phyloP scores from a whole-genome alignment of 2,888 invertebrate genomes.

The Pristionchus maxplancki region DNA sequence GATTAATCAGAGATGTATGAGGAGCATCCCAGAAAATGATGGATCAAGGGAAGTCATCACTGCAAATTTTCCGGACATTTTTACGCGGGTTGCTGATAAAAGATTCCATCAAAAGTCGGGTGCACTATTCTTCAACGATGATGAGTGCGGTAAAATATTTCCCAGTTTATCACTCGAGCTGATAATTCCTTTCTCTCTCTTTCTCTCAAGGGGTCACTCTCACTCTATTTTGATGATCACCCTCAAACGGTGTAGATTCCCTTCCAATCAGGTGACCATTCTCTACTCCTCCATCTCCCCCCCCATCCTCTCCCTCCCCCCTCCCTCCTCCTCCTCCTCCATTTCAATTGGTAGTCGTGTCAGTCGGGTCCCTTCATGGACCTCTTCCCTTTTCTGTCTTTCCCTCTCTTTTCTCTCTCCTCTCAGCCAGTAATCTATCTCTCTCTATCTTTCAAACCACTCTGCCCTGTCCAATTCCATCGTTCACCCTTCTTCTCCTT shows the following conservation, averaged over 20 bases:
- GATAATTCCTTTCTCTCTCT: neutral
- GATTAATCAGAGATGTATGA: neutral
- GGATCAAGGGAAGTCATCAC: neutral
- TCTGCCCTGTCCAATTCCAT: neutral
- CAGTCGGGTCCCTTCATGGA: slow-evolving; percentile 32
- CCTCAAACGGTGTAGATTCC: slow-evolving; percentile 22
- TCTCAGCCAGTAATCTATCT: slow-evolving; percentile 35
- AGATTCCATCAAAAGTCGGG: too few relatives aligned
- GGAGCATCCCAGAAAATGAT: neutral
- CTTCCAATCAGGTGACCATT: slow-evolving; percentile 41
- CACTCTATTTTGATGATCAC: neutral
- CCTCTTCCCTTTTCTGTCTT: slow-evolving; percentile 15
- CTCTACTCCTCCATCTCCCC: neutral
- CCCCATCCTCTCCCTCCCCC: neutral
- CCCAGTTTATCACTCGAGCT: neutral
- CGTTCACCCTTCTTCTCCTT: neutral
- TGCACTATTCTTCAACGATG: neutral
- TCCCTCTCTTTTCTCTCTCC: slow-evolving; percentile 20
- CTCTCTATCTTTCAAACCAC: slow-evolving; percentile 27
- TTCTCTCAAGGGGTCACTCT: neutral
- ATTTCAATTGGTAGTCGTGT: slow-evolving; percentile 45
- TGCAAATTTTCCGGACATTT: neutral
- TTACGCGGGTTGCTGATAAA: too few relatives aligned
- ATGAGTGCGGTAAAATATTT: neutral
- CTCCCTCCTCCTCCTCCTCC: neutral